A percentile compares a stretch with the other conserved stretches of the same genome.
Conservation (phyloP, 1,140 invertebrate species). For the Nylanderia fulva region DNA sequence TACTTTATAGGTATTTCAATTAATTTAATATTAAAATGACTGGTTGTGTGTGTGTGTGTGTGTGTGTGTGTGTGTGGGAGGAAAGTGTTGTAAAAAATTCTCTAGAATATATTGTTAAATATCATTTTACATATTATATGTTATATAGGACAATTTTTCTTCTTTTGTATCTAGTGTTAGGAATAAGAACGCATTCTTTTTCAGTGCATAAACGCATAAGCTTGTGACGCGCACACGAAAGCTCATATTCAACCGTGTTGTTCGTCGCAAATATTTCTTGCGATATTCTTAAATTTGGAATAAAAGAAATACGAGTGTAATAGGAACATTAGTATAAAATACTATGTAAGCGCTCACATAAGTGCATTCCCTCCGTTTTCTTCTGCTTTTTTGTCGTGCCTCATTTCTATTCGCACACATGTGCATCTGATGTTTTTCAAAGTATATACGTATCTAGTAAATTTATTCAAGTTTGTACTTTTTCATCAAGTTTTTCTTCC, state of each 20-base stretch:
- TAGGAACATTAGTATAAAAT: conserved; percentile 11
- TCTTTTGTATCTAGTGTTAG: not conserved
- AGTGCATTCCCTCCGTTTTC: not conserved
- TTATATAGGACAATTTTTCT: not conserved
- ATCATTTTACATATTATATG: too few species aligned
- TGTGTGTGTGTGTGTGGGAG: too few species aligned
- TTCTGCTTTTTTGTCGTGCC: conserved; percentile 10
- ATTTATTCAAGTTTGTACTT: not conserved
- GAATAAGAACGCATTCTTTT: not conserved
- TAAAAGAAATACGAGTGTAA: conserved; percentile 14
- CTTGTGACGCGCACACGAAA: not conserved
- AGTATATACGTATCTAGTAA: not conserved
- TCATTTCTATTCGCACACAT: not conserved
- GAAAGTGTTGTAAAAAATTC: not conserved
- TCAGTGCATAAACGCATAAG: not conserved
- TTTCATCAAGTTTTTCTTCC: not conserved
- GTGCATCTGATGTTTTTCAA: conserved; percentile 64
- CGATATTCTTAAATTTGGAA: not conserved
- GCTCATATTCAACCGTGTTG: not conserved
- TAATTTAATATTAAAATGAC: not conserved
- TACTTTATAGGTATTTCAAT: not conserved
- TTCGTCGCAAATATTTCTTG: not conserved
- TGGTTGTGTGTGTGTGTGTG: too few species aligned
- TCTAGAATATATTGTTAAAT: not conserved
- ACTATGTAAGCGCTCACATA: conserved; percentile 60